Evolutionary conservation across 1,140 invertebrate genomes (phyloP).

Genomic region (Camponotus vicinus): DNA sequence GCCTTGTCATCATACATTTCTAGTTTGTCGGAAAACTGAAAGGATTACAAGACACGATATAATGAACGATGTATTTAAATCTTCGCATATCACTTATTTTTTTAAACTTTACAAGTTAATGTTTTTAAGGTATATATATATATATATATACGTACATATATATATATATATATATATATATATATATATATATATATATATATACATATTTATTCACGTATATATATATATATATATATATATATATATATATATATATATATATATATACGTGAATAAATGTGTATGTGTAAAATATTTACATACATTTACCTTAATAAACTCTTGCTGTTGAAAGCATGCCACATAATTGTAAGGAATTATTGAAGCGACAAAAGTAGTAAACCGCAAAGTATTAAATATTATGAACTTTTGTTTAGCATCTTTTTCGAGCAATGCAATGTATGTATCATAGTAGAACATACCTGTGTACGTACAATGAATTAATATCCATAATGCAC

Average conservation of each 20-base stretch:
- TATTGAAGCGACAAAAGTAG: neutral
- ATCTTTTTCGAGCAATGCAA: neutral
- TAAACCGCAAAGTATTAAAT: neutral
- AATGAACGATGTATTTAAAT: neutral
- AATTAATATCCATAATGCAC: constrained; percentile 13
- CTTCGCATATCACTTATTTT: neutral
- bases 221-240: neutral
- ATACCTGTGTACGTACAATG: neutral
- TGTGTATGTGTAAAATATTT: neutral
- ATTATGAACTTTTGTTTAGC: neutral
- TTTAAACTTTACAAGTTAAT: neutral
- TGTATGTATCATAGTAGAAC: neutral
- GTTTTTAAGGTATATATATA: neutral
- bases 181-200: neutral
- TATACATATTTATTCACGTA: too few species aligned
- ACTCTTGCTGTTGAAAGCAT: neutral
- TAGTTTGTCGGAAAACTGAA: constrained; percentile 21
- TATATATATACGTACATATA: neutral
- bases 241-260: neutral
- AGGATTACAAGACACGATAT: neutral
- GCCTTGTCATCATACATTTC: constrained; percentile 19
- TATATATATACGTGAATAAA: neutral
- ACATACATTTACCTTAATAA: neutral
- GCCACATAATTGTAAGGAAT: neutral
- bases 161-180: neutral